phyloP scores from a whole-genome alignment of 2,888 invertebrate genomes.

The Pristionchus arcanus region DNA sequence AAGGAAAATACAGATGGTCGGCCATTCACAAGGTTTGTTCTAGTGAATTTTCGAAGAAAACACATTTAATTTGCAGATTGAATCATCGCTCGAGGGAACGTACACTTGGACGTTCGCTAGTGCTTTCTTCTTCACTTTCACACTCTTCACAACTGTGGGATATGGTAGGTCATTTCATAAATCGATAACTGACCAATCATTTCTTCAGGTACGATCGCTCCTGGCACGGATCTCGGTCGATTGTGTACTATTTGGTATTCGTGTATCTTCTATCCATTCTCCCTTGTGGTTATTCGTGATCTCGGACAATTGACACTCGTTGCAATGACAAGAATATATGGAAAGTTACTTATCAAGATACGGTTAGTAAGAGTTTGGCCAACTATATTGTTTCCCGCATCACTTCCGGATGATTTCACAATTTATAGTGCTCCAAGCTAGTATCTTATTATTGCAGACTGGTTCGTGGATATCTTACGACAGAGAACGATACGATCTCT shows the following conservation, averaged over 20 bases:
- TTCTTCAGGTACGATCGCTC: background rate
- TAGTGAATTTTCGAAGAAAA: background rate
- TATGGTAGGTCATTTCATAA: conserved; percentile 58
- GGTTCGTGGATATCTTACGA: background rate
- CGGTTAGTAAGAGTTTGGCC: background rate
- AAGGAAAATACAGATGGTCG: conserved; percentile 19
- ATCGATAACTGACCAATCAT: too few species aligned
- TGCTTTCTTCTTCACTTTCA: conserved; percentile 66
- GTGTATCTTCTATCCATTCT: conserved; percentile 19
- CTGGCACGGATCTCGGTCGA: background rate
- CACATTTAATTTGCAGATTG: background rate
- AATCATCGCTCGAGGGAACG: conserved; percentile 47
- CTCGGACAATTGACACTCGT: conserved; percentile 26
- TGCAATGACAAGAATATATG: conserved; percentile 2
- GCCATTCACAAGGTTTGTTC: background rate
- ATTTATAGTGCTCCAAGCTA: too few species aligned
- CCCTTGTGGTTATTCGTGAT: conserved; percentile 29
- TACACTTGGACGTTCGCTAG: conserved; percentile 66
- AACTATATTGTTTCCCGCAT: background rate
- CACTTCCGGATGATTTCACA: background rate
- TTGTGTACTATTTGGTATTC: conserved; percentile 7
- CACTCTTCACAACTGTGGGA: conserved; percentile 67
- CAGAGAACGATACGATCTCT: background rate
- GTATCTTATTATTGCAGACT: background rate
- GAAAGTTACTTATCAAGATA: conserved; percentile 28